Evolutionary conservation across 2,888 invertebrate species (phyloP), one percentile per base, ranked within the genome.

Genomic region (Cerastoderma edule): DNA sequence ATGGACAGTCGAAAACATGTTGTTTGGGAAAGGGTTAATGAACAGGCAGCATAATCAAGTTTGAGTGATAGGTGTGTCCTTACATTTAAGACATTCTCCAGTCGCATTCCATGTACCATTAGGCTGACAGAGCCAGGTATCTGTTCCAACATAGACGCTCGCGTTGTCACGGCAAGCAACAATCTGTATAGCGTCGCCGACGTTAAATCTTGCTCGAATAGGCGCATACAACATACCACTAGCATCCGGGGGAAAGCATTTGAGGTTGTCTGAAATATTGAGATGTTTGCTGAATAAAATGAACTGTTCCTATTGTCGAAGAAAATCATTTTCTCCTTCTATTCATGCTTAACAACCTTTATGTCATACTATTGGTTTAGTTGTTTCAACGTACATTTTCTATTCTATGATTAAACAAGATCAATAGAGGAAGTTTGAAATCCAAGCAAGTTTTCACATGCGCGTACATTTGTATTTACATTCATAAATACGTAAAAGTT

Each of bases 141-240:
- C 24, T 5, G 35, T 13, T 16, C 60, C 60, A 39, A 24, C n/a
- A 0, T 39, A 16, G 39, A 39, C n/a, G n/a, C 22, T 60, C 19
- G 16, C 24, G 10, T 60, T 39, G 24, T 60, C 60, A 22, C n/a
- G 60, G 39, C 60, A 60, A 3, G 39, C 6, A 22, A 60, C 39
- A 19, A 27, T 10, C 19, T 39, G 10, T n/a, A 60, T 13, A 2
- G 39, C 16, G 27, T 60, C 60, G 27, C 39, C 27, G 30, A 60
- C 39, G 13, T 39, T 8, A 19, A 39, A 60, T 6, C 10, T 8
- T 6, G 35, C 4, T 24, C 27, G 5, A 2, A 39, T 13, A 39
- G 60, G 60, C 24, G n/a, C 19, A 10, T 60, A 60, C 24, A 33
- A 10, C 19, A 39, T 19, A 16, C 39, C 24, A 16, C 19, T 22